Evolutionary conservation across 2,888 invertebrate species (phyloP).

Genomic region (Scaptomyza parva): DNA sequence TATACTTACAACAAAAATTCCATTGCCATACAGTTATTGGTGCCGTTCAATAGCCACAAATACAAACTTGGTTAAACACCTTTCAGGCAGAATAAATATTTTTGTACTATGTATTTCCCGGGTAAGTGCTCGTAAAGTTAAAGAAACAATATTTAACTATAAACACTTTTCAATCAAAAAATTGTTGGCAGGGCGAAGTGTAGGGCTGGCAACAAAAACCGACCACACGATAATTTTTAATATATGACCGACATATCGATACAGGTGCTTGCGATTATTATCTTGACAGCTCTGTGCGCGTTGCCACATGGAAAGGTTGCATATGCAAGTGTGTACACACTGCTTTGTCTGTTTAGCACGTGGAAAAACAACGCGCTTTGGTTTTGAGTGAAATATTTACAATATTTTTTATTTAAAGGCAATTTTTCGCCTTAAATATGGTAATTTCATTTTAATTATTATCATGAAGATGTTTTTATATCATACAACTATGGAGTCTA

Average conservation of each 20-base stretch:
- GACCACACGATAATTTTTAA: conserved; percentile 32
- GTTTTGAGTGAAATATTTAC: conserved; percentile 37
- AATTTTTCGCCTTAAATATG: conserved; percentile 71
- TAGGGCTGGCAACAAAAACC: conserved; percentile 46
- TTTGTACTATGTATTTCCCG: conserved; percentile 8
- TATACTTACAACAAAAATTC: conserved; percentile 85
- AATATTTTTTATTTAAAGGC: conserved; percentile 41
- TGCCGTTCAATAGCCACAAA: conserved; percentile 44
- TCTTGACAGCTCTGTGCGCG: conserved; percentile 10
- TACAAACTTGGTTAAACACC: conserved; percentile 11
- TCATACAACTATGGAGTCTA: not conserved
- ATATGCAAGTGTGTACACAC: conserved; percentile 40
- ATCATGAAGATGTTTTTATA: not conserved
- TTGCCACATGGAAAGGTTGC: conserved; percentile 35
- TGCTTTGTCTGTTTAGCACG: conserved; percentile 47
- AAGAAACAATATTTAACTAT: conserved; percentile 17
- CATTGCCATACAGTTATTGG: conserved; percentile 75
- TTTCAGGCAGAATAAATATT: conserved; percentile 8
- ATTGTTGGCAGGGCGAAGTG: conserved; percentile 50
- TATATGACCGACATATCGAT: conserved; percentile 14
- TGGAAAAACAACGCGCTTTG: conserved; percentile 54
- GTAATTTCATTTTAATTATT: conserved; percentile 49
- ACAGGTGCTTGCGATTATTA: conserved; percentile 1
- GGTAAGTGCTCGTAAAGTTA: not conserved
- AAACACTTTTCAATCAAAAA: conserved; percentile 41